Evolutionary conservation across 2,888 invertebrate species (phyloP).

Genomic region (Operophtera brumata): DNA sequence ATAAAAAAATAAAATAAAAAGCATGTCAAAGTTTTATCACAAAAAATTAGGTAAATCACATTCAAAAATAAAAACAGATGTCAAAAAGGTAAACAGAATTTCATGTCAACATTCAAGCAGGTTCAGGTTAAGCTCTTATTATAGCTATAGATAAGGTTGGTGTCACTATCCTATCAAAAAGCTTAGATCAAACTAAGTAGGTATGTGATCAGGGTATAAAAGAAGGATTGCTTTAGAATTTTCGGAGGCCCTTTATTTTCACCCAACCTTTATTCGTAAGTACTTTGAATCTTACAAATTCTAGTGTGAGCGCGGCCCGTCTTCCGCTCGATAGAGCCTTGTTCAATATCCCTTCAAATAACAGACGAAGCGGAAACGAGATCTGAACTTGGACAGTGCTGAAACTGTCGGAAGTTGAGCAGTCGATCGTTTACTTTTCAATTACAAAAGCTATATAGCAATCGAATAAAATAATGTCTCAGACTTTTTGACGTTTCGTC

Average conservation of each 20-base stretch:
- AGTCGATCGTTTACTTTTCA: conserved; percentile 1
- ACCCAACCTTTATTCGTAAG: neutral
- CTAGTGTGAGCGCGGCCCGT: conserved; percentile 5
- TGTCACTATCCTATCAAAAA: too few species aligned
- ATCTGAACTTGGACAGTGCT: conserved; percentile 14
- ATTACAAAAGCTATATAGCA: neutral
- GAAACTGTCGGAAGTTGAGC: conserved; percentile 5
- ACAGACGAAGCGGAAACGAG: conserved; percentile 31
- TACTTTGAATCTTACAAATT: conserved; percentile 3
- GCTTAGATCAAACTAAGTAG: neutral
- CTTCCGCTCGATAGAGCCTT: conserved; percentile 29
- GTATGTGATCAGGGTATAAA: too few species aligned
- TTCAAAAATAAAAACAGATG: too few species aligned
- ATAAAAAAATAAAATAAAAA: too few species aligned
- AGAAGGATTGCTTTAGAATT: neutral
- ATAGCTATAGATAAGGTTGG: too few species aligned
- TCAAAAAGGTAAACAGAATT: too few species aligned
- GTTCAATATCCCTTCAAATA: conserved; percentile 27
- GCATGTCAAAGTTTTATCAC: too few species aligned
- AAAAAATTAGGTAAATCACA: too few species aligned
- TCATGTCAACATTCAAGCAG: too few species aligned
- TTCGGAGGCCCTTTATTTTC: conserved; percentile 1
- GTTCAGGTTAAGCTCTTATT: too few species aligned
- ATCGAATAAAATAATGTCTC: too few species aligned
- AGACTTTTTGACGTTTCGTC: too few species aligned